A percentile compares a stretch with the other conserved stretches of the same genome.
Conservation (phyloP, 2,888 invertebrate genomes). For the Petrolisthes cinctipes region DNA sequence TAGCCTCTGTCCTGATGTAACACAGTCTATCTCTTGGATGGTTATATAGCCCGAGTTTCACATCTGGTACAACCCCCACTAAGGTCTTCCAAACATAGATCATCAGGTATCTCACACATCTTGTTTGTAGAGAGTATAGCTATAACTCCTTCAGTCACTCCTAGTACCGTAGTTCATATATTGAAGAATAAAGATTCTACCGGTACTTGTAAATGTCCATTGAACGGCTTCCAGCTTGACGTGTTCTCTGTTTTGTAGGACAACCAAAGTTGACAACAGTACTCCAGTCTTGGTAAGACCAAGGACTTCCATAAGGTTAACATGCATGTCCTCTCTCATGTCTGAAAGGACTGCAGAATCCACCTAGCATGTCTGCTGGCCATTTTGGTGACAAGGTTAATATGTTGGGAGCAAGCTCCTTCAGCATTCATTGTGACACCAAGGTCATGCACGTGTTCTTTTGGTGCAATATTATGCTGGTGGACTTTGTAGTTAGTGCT, state of each 20-base stretch:
- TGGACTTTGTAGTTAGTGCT: neutral
- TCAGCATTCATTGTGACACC: neutral
- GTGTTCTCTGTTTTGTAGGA: neutral
- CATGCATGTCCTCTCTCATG: neutral
- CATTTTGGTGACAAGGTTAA: neutral
- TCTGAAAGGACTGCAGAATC: slow-evolving; percentile 1
- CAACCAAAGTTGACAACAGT: slow-evolving; percentile 21
- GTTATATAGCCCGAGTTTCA: neutral
- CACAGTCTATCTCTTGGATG: slow-evolving; percentile 2
- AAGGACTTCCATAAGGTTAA: too few relatives aligned
- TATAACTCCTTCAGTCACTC: slow-evolving; percentile 1
- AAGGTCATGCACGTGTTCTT: slow-evolving; percentile 12
- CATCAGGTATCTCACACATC: slow-evolving; percentile 15
- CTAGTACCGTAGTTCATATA: slow-evolving; percentile 21
- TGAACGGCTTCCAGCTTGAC: slow-evolving; percentile 3
- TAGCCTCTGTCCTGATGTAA: slow-evolving; percentile 25
- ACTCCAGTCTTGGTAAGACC: slow-evolving; percentile 16
- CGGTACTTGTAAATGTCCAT: slow-evolving; percentile 21
- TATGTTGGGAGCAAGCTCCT: slow-evolving; percentile 11
- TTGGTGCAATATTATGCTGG: neutral
- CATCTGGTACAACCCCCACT: slow-evolving; percentile 21
- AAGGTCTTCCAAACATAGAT: slow-evolving; percentile 23
- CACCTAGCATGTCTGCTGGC: neutral
- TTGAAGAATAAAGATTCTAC: neutral
- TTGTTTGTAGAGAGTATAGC: slow-evolving; percentile 15